Base-by-base conservation (phyloP, 2,888 invertebrate genomes). In the Lasioglossum malachurum region DNA sequence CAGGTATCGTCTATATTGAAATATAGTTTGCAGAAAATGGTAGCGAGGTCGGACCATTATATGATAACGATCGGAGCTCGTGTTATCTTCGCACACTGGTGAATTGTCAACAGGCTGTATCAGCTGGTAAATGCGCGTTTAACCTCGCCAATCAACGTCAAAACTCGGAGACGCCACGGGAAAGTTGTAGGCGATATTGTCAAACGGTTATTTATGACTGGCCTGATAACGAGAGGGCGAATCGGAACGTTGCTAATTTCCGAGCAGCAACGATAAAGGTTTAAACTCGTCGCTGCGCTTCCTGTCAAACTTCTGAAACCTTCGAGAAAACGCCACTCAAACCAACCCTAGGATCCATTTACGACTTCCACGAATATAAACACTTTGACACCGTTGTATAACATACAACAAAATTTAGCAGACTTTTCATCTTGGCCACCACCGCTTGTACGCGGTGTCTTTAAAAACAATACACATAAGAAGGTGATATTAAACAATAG, bases 191-290 rank as follows among this genome's bases (percentile, higher is more conserved):
- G 31, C 75, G 85, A 86, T 85, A 86, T 77, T 72, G 86, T 78
- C 86, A 75, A 80, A 74, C 38, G 31, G 85, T 64, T 77, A 75
- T 78, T 80, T 69, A 86, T 60, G 77, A 80, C 49, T 69, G 75
- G 14, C 46, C 60, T 31, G 86, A 85, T 80, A 85, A 35, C 73
- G 35, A 46, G 49, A 69, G 12, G 5, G 60, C 60, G 76, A 80
- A 85, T 83, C 78, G 74, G 85, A 67, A 73, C 85, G 80, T 85
- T 60, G 69, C 64, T 35, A 84, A 64, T 77, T 77, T 86, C 86
- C 71, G 80, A 67, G 74, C 35, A 27, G 41, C 35, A n/a, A 44
- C 49, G 86, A 80, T 85, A 80, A 85, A 80, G 75, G 53, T 75
- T 80, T 16, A 57, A 75, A 78, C 49, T n/a, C 12, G n/a, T 12